Evolutionary conservation across 2,888 invertebrate genomes (phyloP), one percentile per base, ranked within the genome.

Genomic region (Latrodectus elegans): DNA sequence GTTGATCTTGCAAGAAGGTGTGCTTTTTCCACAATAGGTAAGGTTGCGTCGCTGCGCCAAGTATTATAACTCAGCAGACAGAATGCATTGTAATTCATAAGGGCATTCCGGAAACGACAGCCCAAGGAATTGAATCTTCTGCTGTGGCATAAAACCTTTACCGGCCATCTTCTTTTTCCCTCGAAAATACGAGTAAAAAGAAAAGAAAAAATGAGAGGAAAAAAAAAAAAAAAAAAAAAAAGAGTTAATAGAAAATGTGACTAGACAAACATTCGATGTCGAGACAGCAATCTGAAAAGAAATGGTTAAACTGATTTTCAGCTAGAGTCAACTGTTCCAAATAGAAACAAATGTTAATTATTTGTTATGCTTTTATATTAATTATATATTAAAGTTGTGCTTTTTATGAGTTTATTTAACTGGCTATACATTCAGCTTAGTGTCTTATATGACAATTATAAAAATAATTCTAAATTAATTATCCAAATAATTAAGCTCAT

Each of bases 61-160:
- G 79, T 79, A n/a, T 38, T 60, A 80, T 85, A 85, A 85, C 85
- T 85, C 85, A 85, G 53, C 17, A 14, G 51, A 71, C 75, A 68
- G 85, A 85, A 85, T 85, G 64, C 73, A 79, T 53, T 72, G 75
- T 85, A 85, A 85, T 74, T 85, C 85, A 85, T 79, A 55, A 22
- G 60, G 79, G 68, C 55, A 85, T 79, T 85, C 85, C 85, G 85
- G 85, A 85, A 85, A 74, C 73, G 85, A 85, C 85, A 85, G 79
- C 68, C 74, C 85, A 80, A 85, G 79, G 85, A 85, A 80, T 80
- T 68, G 85, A 79, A 17, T 51, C 60, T 60, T 77, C 67, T 49
- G 22, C 64, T 53, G 26, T 67, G 65, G 60, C 51, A 76, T 76
- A 70, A 70, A 71, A 9, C 60, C 22, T 17, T 38, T 52, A 67